Evolutionary conservation across 1,140 invertebrate species (phyloP).

Genomic region (Rhopalosiphum padi): DNA sequence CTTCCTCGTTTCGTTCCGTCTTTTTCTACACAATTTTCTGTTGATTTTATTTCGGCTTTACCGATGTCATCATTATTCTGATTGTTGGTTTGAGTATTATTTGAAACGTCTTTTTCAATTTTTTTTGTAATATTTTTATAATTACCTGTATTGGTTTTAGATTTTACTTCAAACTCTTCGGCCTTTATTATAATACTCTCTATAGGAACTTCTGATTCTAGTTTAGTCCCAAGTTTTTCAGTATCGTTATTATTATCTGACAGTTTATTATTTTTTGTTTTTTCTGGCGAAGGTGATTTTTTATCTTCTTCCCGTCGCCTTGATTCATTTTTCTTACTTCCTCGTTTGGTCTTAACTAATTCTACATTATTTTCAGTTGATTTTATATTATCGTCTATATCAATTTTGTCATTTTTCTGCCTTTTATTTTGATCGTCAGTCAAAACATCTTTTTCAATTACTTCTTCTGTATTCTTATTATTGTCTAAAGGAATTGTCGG

Average conservation of each 20-base stretch:
- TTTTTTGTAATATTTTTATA: neutral
- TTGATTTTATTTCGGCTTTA: slow-evolving; percentile 12
- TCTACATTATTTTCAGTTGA: slow-evolving; percentile 16
- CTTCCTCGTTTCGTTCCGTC: slow-evolving; percentile 62
- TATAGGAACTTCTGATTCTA: neutral
- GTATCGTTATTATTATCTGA: too few species aligned
- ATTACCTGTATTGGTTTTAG: fast-evolving
- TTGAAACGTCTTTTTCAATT: neutral
- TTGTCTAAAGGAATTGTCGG: too few species aligned
- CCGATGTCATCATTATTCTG: slow-evolving; percentile 60
- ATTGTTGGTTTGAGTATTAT: neutral
- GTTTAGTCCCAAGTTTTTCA: neutral
- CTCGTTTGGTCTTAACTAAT: neutral
- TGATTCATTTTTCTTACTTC: slow-evolving; percentile 47
- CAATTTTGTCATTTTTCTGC: neutral
- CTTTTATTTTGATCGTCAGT: too few species aligned
- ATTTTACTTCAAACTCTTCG: neutral
- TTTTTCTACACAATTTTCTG: slow-evolving; percentile 59
- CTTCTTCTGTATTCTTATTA: too few species aligned
- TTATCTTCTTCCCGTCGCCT: slow-evolving; percentile 59
- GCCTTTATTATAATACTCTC: too few species aligned
- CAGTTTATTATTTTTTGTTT: too few species aligned
- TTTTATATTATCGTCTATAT: neutral
- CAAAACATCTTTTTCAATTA: too few species aligned
- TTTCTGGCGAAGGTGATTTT: neutral